Evolutionary conservation across 2,113 vertebrate species (phyloP), one percentile per base, ranked within the genome.

Genomic region (Azemiops feae): DNA sequence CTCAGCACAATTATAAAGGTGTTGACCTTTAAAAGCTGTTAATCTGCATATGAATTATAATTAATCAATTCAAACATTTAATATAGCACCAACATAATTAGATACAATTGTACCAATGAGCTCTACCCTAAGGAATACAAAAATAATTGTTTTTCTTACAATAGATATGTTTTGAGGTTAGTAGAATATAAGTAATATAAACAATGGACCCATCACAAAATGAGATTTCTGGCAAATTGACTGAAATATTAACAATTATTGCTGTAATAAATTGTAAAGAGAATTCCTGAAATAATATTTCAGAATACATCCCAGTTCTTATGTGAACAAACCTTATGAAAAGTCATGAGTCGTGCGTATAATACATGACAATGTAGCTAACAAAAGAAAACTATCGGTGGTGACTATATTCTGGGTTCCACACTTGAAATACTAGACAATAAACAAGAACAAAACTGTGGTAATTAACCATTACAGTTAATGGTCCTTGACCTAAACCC

Each of bases 381-480:
- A 95, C 93, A 95, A 94, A 92, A 96, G 94, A 95, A 95, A 96
- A 92, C 94, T 92, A 95, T 93, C 91, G 92, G 43, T 96, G 93
- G 93, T 95, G 90, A 94, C 87, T 96, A 5, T 96, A 96, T 97
- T 96, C 94, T 64, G 91, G 85, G 93, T 88, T 93, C 91, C 97
- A 94, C 88, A 81, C 93, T 93, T 90, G 94, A 96, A 95, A 95
- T 91, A 95, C 95, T 95, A 97, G 97, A 95, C 92, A 93, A 95
- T 97, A 97, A 97, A 96, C 94, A 95, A 18, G 57, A 93, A 96
- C 81, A 95, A 96, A 96, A 50, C 14, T n/a, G 25, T 94, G 96
- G 95, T 96, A 97, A 97, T 97, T 97, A 98, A 97, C 95, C 95
- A 96, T 95, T 95, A 95, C 8, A 94, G 96, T 96, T 98, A 98